Conservation (phyloP, 1,140 invertebrate genomes). For the Bombus pascuorum region DNA sequence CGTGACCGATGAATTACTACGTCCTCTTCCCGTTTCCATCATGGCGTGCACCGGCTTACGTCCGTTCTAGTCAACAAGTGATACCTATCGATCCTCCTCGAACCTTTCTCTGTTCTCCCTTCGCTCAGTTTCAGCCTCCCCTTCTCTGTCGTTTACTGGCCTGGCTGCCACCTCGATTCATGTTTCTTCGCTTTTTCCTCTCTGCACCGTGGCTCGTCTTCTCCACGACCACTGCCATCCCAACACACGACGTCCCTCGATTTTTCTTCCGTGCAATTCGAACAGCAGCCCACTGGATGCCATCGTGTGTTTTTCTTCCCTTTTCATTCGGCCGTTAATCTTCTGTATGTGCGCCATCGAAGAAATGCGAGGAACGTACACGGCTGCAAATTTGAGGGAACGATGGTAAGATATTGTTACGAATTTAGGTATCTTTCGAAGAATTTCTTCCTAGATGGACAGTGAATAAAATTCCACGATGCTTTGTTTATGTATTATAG, state of each 20-base stretch:
- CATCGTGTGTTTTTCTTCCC: neutral
- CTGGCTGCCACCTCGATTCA: slow-evolving; percentile 6
- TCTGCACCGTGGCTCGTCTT: neutral
- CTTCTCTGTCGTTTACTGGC: neutral
- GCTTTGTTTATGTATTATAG: too few species aligned
- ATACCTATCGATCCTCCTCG: slow-evolving; percentile 59
- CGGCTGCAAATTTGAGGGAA: too few species aligned
- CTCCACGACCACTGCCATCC: too few species aligned
- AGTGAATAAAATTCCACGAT: too few species aligned
- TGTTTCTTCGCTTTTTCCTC: neutral
- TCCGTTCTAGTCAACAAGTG: slow-evolving; percentile 67
- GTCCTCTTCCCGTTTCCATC: slow-evolving; percentile 43
- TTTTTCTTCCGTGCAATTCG: neutral
- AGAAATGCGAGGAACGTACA: too few species aligned
- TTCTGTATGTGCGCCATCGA: too few species aligned
- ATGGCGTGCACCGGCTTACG: slow-evolving; percentile 44
- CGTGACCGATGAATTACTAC: slow-evolving; percentile 52
- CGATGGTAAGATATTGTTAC: too few species aligned
- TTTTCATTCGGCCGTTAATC: too few species aligned
- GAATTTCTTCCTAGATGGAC: too few species aligned
- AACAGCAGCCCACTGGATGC: too few species aligned
- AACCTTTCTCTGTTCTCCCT: neutral
- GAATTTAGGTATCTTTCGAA: too few species aligned
- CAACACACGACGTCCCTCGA: neutral
- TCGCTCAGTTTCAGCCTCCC: neutral